Percentiles rank a stretch among this genome's conserved stretches.
phyloP scores from a whole-genome alignment of 2,888 invertebrate genomes.

The Ormyrus nitidulus region DNA sequence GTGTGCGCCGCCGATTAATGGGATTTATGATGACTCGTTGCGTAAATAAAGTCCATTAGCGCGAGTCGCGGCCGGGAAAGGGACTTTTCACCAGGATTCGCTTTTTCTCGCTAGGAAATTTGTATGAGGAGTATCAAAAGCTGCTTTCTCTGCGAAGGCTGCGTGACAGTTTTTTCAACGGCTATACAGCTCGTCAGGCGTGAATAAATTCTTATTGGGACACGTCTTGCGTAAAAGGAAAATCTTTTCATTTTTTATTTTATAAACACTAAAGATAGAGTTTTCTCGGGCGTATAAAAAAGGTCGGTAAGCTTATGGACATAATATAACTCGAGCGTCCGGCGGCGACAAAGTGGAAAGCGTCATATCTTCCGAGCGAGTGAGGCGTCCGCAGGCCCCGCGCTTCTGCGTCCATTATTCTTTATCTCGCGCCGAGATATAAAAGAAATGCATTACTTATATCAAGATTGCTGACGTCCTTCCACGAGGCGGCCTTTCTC shows the following conservation, averaged over 20 bases:
- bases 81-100: background rate
- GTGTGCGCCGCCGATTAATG: slow-evolving; percentile 15
- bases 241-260: too few species aligned
- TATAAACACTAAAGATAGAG: too few species aligned
- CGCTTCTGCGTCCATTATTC: slow-evolving; percentile 69
- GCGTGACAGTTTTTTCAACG: background rate
- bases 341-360: slow-evolving; percentile 62
- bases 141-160: background rate
- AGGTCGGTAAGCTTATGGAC: slow-evolving; percentile 34
- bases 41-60: slow-evolving; percentile 2
- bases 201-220: too few species aligned
- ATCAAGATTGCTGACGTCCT: slow-evolving; percentile 68
- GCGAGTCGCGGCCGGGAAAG: background rate
- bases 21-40: slow-evolving; percentile 32
- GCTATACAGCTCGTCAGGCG: background rate
- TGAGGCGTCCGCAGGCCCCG: slow-evolving; percentile 58
- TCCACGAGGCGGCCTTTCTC: slow-evolving; percentile 62
- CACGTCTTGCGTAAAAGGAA: too few species aligned
- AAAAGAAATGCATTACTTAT: slow-evolving; percentile 74
- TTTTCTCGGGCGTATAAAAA: background rate
- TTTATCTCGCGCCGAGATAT: slow-evolving; percentile 71
- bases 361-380: slow-evolving; percentile 70
- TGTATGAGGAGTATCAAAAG: background rate
- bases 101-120: background rate
- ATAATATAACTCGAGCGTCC: slow-evolving; percentile 3